phyloP scores from a whole-genome alignment of 1,140 invertebrate genomes.

The Drosophila neocordata region DNA sequence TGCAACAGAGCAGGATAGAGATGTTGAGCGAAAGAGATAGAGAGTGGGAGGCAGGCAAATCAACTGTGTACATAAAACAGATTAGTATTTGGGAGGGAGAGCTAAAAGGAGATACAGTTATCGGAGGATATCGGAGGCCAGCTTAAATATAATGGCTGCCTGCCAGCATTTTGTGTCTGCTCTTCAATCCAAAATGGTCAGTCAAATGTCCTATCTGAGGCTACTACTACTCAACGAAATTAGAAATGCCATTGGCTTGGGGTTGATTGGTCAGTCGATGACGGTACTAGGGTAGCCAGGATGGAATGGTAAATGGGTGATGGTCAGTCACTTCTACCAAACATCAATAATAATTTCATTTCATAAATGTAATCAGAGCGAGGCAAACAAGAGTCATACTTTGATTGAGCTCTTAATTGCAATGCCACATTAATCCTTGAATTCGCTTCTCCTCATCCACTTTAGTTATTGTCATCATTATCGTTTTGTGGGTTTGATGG shows the following conservation, averaged over 20 bases:
- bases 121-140: constrained; percentile 40
- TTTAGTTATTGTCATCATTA: constrained; percentile 3
- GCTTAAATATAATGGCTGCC: constrained; percentile 77
- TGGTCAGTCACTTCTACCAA: constrained; percentile 47
- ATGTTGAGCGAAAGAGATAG: constrained; percentile 7
- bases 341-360: constrained; percentile 81
- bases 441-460: constrained; percentile 12
- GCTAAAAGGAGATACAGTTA: constrained; percentile 20
- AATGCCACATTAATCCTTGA: constrained; percentile 69
- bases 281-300: background rate
- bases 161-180: constrained; percentile 71
- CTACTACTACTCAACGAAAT: constrained; percentile 72
- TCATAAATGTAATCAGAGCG: constrained; percentile 77
- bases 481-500: constrained; percentile 15
- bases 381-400: constrained; percentile 58
- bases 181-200: constrained; percentile 59
- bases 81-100: constrained; percentile 58
- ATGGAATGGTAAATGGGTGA: constrained; percentile 15
- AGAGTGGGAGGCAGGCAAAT: constrained; percentile 64
- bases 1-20: constrained; percentile 17
- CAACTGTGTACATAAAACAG: constrained; percentile 77
- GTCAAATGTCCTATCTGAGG: constrained; percentile 49
- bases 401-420: constrained; percentile 81
- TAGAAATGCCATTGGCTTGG: constrained; percentile 63
- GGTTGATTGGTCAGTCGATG: constrained; percentile 16